These are phyloP conservation scores for Rhabditophanes sp. DNA, from an alignment of 2,888 invertebrate genomes.

Conservation along the genomic window DNA sequence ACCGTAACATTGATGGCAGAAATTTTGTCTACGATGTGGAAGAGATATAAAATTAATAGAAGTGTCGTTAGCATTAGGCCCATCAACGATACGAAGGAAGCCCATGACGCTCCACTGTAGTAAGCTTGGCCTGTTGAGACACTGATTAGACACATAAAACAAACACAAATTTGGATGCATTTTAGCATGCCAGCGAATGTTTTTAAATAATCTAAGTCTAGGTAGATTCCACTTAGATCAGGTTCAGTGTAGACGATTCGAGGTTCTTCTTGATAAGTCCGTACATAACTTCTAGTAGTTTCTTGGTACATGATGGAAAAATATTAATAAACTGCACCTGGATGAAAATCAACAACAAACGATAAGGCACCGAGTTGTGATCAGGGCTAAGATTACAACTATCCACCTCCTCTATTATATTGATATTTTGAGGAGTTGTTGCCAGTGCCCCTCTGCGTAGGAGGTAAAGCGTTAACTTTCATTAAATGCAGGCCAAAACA, in stretches of 20 bases:
- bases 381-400: too few relatives aligned
- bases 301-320: constrained; percentile 15
- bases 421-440: too few relatives aligned
- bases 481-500: too few relatives aligned
- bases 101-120: constrained; percentile 54
- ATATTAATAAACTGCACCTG: too few relatives aligned
- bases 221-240: constrained; percentile 40
- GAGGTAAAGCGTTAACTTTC: too few relatives aligned
- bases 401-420: too few relatives aligned
- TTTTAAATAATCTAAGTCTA: constrained; percentile 58
- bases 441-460: too few relatives aligned
- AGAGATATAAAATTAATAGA: constrained; percentile 62
- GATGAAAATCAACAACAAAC: too few relatives aligned
- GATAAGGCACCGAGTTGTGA: too few relatives aligned
- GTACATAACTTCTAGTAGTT: constrained; percentile 7
- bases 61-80: constrained; percentile 72
- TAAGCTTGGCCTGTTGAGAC: constrained; percentile 45
- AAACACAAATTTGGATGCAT: constrained; percentile 56
- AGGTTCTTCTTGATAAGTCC: constrained; percentile 12
- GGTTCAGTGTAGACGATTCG: constrained; percentile 11
- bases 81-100: constrained; percentile 53
- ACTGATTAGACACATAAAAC: background rate
- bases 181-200: constrained; percentile 64
- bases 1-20: constrained; percentile 1
- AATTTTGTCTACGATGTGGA: constrained; percentile 61